Percentiles rank a stretch among this genome's conserved stretches.
These are phyloP conservation scores for Chaenogobius annularis DNA, from an alignment of 2,113 vertebrate species.

Conservation along the genomic window DNA sequence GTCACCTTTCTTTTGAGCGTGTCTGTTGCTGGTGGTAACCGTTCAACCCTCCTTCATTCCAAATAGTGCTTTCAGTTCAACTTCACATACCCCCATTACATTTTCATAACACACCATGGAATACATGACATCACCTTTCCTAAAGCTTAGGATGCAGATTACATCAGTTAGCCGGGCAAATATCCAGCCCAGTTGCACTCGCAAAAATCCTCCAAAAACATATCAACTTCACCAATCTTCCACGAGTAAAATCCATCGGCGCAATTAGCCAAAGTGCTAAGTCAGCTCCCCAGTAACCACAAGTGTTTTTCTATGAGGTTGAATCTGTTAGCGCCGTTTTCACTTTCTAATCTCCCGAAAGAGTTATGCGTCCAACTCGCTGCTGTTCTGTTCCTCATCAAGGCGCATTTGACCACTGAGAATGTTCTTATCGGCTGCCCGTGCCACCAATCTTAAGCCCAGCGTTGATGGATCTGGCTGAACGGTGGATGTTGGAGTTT, in stretches of 20 bases:
- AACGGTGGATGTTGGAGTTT: slow-evolving; percentile 27
- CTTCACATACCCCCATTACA: background rate
- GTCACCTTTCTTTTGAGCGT: background rate
- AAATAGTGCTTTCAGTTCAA: background rate
- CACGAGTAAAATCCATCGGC: slow-evolving; percentile 18
- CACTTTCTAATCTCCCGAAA: slow-evolving; percentile 21
- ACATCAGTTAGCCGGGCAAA: slow-evolving; percentile 12
- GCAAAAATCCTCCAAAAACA: slow-evolving; percentile 18
- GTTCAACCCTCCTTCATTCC: background rate
- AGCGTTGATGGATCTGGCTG: slow-evolving; percentile 59
- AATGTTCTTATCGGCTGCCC: slow-evolving; percentile 51
- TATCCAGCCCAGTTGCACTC: slow-evolving; percentile 46
- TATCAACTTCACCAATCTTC: slow-evolving; percentile 12
- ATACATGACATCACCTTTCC: slow-evolving; percentile 5
- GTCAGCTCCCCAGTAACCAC: slow-evolving; percentile 32
- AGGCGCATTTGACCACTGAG: slow-evolving; percentile 47
- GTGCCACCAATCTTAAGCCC: slow-evolving; percentile 52
- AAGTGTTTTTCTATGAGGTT: slow-evolving; percentile 40
- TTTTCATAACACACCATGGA: slow-evolving; percentile 1
- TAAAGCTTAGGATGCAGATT: background rate
- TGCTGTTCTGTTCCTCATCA: slow-evolving; percentile 42
- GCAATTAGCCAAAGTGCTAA: slow-evolving; percentile 14
- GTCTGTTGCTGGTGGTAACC: background rate
- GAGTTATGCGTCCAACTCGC: slow-evolving; percentile 26
- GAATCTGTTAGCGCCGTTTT: slow-evolving; percentile 30